Percentiles rank a stretch among this genome's conserved stretches.
These are phyloP conservation scores for Acipenser transmontanus DNA, from an alignment of 2,797 vertebrate species.

Conservation along the genomic window DNA sequence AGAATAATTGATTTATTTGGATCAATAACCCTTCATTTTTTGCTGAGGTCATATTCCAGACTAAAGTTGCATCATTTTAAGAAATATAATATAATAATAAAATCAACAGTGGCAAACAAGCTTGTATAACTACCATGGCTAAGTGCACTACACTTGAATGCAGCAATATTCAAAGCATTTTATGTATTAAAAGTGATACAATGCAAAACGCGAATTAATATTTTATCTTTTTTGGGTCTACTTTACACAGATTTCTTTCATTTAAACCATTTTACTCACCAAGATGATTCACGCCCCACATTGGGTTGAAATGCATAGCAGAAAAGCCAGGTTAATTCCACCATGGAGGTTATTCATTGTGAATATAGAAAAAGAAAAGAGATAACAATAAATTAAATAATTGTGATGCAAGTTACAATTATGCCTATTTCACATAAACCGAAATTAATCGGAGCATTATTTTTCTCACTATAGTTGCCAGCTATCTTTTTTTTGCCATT, in stretches of 20 bases:
- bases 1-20: slow-evolving; percentile 14
- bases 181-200: too few relatives aligned
- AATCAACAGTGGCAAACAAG: too few relatives aligned
- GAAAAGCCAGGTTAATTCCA: background rate
- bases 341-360: background rate
- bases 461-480: too few relatives aligned
- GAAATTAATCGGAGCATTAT: too few relatives aligned
- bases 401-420: background rate
- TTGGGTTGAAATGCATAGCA: background rate
- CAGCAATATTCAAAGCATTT: too few relatives aligned
- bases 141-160: too few relatives aligned
- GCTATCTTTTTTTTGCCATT: too few relatives aligned
- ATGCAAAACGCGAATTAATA: too few relatives aligned
- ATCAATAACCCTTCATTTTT: slow-evolving; percentile 14
- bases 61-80: slow-evolving; percentile 2
- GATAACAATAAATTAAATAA: background rate
- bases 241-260: background rate
- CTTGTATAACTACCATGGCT: too few relatives aligned
- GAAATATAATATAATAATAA: background rate
- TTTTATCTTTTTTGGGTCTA: background rate
- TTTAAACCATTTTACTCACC: slow-evolving; percentile 1
- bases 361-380: background rate
- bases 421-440: too few relatives aligned
- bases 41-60: slow-evolving; percentile 10
- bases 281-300: background rate